phyloP scores from a whole-genome alignment of 2,113 vertebrate genomes.

The Phainopepla nitens region DNA sequence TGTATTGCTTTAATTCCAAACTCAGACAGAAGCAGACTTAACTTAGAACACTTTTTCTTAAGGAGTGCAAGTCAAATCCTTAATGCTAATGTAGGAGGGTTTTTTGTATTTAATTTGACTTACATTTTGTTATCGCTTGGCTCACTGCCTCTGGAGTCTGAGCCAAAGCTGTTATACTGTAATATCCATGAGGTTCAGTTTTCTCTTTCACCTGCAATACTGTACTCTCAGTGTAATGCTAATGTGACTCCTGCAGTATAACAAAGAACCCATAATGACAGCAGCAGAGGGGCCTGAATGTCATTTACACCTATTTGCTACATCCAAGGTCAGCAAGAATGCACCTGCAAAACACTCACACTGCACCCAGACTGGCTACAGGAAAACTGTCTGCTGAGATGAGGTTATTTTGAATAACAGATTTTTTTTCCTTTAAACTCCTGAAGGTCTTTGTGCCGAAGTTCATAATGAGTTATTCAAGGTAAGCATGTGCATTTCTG shows the following conservation, averaged over 20 bases:
- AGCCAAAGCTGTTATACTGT: slow-evolving; percentile 28
- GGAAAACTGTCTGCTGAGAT: background rate
- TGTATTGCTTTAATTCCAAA: background rate
- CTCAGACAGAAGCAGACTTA: background rate
- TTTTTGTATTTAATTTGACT: slow-evolving; percentile 48
- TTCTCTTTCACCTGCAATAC: slow-evolving; percentile 32
- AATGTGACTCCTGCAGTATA: slow-evolving; percentile 43
- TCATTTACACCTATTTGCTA: slow-evolving; percentile 61
- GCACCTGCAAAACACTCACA: slow-evolving; percentile 39
- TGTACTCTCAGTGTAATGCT: slow-evolving; percentile 28
- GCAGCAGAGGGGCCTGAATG: slow-evolving; percentile 31
- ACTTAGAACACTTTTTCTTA: background rate
- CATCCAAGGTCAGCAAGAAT: slow-evolving; percentile 63
- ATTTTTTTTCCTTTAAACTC: background rate
- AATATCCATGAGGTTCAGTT: slow-evolving; percentile 34
- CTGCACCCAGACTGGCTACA: background rate
- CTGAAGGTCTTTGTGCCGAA: background rate
- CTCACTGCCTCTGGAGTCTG: background rate
- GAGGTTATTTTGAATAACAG: slow-evolving; percentile 31
- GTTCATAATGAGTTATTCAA: slow-evolving; percentile 1
- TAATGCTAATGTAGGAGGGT: background rate
- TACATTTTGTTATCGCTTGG: slow-evolving; percentile 38
- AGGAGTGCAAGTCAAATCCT: slow-evolving; percentile 1
- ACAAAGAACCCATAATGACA: slow-evolving; percentile 48
- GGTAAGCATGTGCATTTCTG: background rate